These are phyloP conservation scores for Chauna torquata DNA, from an alignment of 2,113 vertebrate genomes.

Conservation along the genomic window DNA sequence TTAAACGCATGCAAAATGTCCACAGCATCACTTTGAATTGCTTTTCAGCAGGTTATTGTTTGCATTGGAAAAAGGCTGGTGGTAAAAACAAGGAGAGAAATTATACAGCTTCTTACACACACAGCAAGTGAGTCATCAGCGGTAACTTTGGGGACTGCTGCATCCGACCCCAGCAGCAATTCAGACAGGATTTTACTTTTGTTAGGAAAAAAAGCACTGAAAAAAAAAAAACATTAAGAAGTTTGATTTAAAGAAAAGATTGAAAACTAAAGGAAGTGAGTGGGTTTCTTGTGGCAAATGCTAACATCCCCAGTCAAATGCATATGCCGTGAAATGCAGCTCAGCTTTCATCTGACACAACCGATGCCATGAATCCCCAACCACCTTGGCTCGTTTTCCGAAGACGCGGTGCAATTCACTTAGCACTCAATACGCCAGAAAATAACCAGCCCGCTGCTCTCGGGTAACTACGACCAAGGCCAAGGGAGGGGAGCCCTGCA, in stretches of 20 bases:
- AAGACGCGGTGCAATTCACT: not conserved
- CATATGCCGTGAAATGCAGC: not conserved
- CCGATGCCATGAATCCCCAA: not conserved
- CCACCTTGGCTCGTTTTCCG: not conserved
- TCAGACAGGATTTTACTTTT: not conserved
- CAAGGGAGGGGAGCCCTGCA: not conserved
- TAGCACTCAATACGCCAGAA: not conserved
- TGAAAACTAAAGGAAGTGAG: not conserved
- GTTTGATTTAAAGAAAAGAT: not conserved
- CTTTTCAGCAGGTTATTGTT: not conserved
- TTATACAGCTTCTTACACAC: not conserved
- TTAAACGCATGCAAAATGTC: not conserved
- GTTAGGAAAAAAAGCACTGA: not conserved
- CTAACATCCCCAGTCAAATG: not conserved
- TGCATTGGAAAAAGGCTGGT: not conserved
- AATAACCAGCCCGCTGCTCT: not conserved
- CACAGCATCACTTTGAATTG: not conserved
- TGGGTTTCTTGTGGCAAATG: not conserved
- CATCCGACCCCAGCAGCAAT: not conserved
- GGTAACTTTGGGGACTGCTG: not conserved
- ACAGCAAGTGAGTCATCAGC: not conserved
- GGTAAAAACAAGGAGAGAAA: not conserved
- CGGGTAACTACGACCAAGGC: not conserved
- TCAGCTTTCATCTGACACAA: not conserved
- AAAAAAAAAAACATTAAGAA: not conserved